These are phyloP conservation scores for Umimayanthus chanpuru DNA, from an alignment of 92 coral and sea anemone species.

Conservation along the genomic window DNA sequence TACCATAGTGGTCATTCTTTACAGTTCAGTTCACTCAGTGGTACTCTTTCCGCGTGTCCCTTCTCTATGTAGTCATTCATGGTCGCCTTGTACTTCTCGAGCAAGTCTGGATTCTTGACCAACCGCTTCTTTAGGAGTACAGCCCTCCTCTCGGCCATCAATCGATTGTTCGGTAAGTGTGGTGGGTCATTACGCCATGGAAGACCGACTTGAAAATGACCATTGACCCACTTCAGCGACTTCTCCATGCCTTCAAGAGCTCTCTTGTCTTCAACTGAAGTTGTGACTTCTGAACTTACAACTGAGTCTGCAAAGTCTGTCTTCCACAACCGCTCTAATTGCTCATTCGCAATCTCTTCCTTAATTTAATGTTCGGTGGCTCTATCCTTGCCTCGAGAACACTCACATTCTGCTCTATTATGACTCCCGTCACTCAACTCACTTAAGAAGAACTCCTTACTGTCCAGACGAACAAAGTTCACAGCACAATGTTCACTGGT, in stretches of 20 bases:
- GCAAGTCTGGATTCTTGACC: slow-evolving; percentile 39
- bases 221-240: slow-evolving; percentile 44
- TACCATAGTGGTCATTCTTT: slow-evolving; percentile 53
- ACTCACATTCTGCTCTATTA: background rate
- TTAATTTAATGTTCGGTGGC: slow-evolving; percentile 26
- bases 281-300: slow-evolving; percentile 39
- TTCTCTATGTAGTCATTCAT: slow-evolving; percentile 57
- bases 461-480: too few relatives aligned
- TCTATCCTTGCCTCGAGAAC: slow-evolving; percentile 6
- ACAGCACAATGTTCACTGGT: slow-evolving; percentile 16
- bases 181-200: slow-evolving; percentile 66
- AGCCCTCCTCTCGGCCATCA: slow-evolving; percentile 52
- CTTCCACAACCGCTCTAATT: slow-evolving; percentile 52
- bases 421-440: slow-evolving; percentile 30
- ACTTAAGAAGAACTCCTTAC: slow-evolving; percentile 30
- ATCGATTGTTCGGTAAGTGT: slow-evolving; percentile 51
- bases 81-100: slow-evolving; percentile 57
- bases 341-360: slow-evolving; percentile 50
- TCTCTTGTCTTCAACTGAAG: slow-evolving; percentile 56
- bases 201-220: slow-evolving; percentile 60
- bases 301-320: slow-evolving; percentile 45
- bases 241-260: slow-evolving; percentile 58
- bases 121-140: slow-evolving; percentile 57
- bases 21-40: slow-evolving; percentile 40
- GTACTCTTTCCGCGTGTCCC: slow-evolving; percentile 63